Evolutionary conservation across 2,888 invertebrate species (phyloP), one percentile per base, ranked within the genome.

Genomic region (Noctuana brunneofusca): DNA sequence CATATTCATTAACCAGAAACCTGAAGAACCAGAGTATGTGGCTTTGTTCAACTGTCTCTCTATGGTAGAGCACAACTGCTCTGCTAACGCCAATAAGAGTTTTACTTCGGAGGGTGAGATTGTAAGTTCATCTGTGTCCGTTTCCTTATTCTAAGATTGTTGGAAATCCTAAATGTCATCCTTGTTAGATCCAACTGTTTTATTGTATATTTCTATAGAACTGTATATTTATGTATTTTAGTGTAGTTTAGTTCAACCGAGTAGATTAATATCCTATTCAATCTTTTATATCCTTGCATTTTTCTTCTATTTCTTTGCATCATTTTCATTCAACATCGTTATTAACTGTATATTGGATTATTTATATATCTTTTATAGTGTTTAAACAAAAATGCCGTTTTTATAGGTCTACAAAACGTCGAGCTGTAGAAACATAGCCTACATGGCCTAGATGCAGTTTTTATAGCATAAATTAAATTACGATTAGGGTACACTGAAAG

Each of bases 41-140:
- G 95, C 95, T 0, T 92, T 97, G 55, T 97, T 94, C 78, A 93
- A 96, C 71, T 86, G 87, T 18, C 93, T 95, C 3, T 97, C 96
- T 0, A 93, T 96, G 86, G 87, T 96, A 46, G 96, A 97, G 75
- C 97, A 97, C 87, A 94, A 93, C 73, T 97, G 97, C 73, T 86
- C 89, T 12, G 95, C 97, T 0, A 97, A 97, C 84, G 94, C 96
- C 77, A 93, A 94, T 57, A 97, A 97, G 86, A 96, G 95, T 69
- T 97, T 97, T 79, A 94, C 95, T 0, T 92, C 93, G 9, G 83
- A 92, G 6, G 95, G 95, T 0, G 92, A 93, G 16, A 83, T 91
- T 32, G 92, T 92, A 66, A 73, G 85, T 76, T 55, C 55, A 49
- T 55, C 62, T 14, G 55, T 41, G 20, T 41, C 55, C 38, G 49